Base-by-base conservation (phyloP, 2,888 invertebrate species). In the Cerceris ruficornis region DNA sequence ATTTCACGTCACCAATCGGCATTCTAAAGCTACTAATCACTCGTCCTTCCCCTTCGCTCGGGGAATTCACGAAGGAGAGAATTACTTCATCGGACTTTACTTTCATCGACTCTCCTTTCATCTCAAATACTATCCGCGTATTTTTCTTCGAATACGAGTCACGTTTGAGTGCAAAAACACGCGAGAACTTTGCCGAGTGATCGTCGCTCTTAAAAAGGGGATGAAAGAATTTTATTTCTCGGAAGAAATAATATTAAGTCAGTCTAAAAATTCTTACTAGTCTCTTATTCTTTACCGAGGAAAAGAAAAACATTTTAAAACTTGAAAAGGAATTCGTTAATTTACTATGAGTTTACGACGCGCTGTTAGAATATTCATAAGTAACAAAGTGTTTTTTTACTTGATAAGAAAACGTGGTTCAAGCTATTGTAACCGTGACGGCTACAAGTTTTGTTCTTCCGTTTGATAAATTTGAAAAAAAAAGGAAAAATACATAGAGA, bases 1-100 rank as follows among this genome's bases (percentile, higher is more conserved):
- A 80, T 64, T n/a, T 46, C 28, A 7, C 41, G 46, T 58, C 41
- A 62, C 41, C 15, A 61, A 62, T 72, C 61, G 41, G 43, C 65
- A 77, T 77, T 62, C 72, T 46, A 49, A 17, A 8, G 15, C 28
- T 41, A 28, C 67, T 68, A 77, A 50, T 79, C 77, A 72, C 43
- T 64, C 50, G 0, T 41, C 42, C 41, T 46, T 75, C 57, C 39
- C 17, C 62, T 72, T 61, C 55, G 46, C 64, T 17, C 54, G 9
- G 9, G 28, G 65, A 42, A 78, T 69, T 65, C 46, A 58, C 57
- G n/a, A 60, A 65, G 67, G 41, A 28, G 46, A 62, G 61, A 28
- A 28, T 77, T 67, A 62, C 70, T 59, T 62, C 43, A 75, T 41
- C 62, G 69, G 57, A 55, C 68, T 75, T 69, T 70, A 58, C 75